Percentiles rank a stretch among this genome's conserved stretches.
Conservation (phyloP, 2,113 vertebrate genomes). For the Gymnorhina tibicen region DNA sequence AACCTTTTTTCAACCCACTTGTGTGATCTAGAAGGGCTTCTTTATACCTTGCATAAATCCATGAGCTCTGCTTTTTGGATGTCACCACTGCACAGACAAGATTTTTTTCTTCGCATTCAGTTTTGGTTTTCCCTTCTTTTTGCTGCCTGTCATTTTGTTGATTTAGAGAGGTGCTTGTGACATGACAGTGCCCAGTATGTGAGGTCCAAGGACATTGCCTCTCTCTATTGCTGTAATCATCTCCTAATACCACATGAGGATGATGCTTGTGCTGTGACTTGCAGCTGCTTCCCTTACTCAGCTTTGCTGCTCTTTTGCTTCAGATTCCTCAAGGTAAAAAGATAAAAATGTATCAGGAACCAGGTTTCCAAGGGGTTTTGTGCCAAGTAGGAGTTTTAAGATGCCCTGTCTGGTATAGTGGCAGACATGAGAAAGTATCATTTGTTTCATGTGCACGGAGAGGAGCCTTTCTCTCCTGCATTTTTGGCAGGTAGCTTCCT, state of each 20-base stretch:
- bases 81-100: not conserved
- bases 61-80: not conserved
- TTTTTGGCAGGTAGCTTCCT: not conserved
- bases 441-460: not conserved
- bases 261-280: not conserved
- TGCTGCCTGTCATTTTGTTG: not conserved
- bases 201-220: not conserved
- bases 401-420: not conserved
- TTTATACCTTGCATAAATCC: accelerated
- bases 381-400: not conserved
- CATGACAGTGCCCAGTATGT: not conserved
- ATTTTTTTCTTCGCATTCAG: not conserved
- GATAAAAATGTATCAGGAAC: not conserved
- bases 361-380: not conserved
- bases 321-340: not conserved
- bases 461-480: not conserved
- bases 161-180: not conserved
- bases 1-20: not conserved
- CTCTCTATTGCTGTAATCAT: not conserved
- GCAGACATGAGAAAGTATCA: not conserved
- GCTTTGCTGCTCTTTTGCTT: not conserved
- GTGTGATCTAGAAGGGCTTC: not conserved
- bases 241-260: not conserved
- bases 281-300: not conserved
- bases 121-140: not conserved